Conservation (phyloP, 2,113 vertebrate species). For the Thymallus thymallus region DNA sequence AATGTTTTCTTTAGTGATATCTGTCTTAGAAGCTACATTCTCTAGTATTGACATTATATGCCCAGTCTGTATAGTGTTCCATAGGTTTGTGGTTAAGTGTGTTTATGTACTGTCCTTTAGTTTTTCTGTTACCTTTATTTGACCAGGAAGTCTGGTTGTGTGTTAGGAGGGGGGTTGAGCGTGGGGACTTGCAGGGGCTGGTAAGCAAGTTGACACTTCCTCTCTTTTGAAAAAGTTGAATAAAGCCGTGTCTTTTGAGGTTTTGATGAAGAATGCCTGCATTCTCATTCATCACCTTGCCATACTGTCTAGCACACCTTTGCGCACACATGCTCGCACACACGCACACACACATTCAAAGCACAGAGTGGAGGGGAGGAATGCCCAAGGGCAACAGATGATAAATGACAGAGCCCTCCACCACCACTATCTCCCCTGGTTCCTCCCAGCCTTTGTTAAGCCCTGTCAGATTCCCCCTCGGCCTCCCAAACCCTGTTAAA, state of each 20-base stretch:
- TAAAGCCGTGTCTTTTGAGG: slow-evolving; percentile 17
- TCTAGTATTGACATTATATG: too few species aligned
- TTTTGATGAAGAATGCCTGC: slow-evolving; percentile 24
- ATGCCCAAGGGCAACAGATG: slow-evolving; percentile 71
- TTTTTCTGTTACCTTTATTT: background rate
- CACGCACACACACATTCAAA: slow-evolving; percentile 3
- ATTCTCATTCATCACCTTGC: slow-evolving; percentile 47
- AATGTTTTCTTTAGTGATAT: too few species aligned
- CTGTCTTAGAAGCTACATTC: too few species aligned
- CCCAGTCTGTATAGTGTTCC: too few species aligned
- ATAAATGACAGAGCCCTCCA: slow-evolving; percentile 75
- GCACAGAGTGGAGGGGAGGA: slow-evolving; percentile 25
- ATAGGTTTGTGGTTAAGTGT: too few species aligned
- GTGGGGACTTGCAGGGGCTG: background rate
- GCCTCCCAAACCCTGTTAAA: slow-evolving; percentile 58
- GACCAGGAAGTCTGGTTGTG: background rate
- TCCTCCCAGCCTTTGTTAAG: slow-evolving; percentile 74
- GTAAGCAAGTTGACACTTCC: background rate
- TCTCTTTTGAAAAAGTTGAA: background rate
- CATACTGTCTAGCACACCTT: slow-evolving; percentile 27
- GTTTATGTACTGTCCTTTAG: background rate
- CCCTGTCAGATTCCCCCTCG: background rate
- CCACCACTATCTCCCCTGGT: slow-evolving; percentile 61
- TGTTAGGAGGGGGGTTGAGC: background rate
- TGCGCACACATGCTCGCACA: background rate